Percentiles rank a stretch among this genome's conserved stretches.
phyloP scores from a whole-genome alignment of 2,797 vertebrate genomes.

The Scleropages formosus region DNA sequence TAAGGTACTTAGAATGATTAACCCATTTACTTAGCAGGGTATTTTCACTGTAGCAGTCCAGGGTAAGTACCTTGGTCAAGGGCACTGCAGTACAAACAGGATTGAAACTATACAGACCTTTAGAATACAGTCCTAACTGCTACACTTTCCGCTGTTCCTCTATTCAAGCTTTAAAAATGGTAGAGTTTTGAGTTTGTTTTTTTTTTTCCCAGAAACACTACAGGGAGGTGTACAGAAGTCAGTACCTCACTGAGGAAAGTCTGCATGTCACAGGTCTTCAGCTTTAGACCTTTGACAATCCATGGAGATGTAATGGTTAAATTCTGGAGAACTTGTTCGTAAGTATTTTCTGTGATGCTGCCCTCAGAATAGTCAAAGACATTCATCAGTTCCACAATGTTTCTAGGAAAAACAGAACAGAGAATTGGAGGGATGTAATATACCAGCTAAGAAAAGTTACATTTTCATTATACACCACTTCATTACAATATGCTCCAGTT shows the following conservation, averaged over 20 bases:
- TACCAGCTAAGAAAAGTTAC: no score
- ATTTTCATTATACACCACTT: no score
- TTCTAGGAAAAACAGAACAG: conserved; percentile 61
- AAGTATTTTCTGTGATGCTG: conserved; percentile 78
- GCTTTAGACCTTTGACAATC: conserved; percentile 56
- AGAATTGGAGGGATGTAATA: no score
- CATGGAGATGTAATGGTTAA: conserved; percentile 63
- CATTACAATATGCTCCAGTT: neutral
- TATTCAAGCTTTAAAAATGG: neutral
- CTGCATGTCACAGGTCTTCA: conserved; percentile 75
- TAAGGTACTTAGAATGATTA: no score
- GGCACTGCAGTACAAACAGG: no score
- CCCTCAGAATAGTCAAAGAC: conserved; percentile 78
- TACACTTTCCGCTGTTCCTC: neutral
- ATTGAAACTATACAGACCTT: no score
- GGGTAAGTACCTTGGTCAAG: no score
- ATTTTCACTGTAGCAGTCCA: no score
- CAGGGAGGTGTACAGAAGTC: neutral
- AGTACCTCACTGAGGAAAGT: conserved; percentile 77
- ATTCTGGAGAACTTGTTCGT: conserved; percentile 52
- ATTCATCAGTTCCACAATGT: conserved; percentile 82
- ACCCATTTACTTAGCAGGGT: no score
- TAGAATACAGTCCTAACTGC: no score
- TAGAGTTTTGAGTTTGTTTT: no score
- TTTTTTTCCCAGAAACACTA: neutral